Base-by-base conservation (phyloP, 2,888 invertebrate genomes). In the Drosophila algonquin region DNA sequence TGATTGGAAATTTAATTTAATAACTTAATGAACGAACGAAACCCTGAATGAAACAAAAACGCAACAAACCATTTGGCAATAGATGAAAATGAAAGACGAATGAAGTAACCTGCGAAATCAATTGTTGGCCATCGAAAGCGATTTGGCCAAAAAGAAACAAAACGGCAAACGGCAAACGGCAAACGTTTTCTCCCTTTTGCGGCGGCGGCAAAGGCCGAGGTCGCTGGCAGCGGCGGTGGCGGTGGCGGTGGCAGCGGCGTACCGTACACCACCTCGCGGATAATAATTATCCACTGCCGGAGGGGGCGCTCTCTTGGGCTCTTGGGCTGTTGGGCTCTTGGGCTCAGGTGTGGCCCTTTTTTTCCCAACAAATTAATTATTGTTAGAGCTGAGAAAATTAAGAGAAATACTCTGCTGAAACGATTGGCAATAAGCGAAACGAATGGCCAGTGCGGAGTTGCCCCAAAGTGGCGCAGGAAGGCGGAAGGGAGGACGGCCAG, bases 271-370 rank as follows among this genome's bases (percentile, higher is more conserved):
- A 52, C 58, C 77, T 73, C 76, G 81, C 74, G 76, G 69, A 84
- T 84, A 71, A 84, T 83, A 86, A 80, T 83, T 79, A 79, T 69
- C 56, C n/a, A 63, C 10, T 46, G 86, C 88, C 74, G 52, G 60
- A 68, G 88, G 88, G 40, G 40, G 40, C 40, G 40, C 40, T 14
- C 86, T 54, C 80, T 82, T 84, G 82, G 72, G 80, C 63, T 81
- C 88, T 24, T 24, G 4, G 24, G 24, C 86, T 54, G 78, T 80
- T 84, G 82, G 72, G 80, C 63, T 81, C 88, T 80, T 84, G 82
- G 72, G 80, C 63, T 81, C 88, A 83, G 83, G 83, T 83, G 83
- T 86, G 88, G 88, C 83, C 83, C 88, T 83, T 59, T 63, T 47
- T 70, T 60, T 27, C 48, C 73, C 59, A 79, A 85, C 80, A 85